A percentile compares a stretch with the other conserved stretches of the same genome.
phyloP scores from a whole-genome alignment of 2,888 invertebrate species.

The Pollenia angustigena region DNA sequence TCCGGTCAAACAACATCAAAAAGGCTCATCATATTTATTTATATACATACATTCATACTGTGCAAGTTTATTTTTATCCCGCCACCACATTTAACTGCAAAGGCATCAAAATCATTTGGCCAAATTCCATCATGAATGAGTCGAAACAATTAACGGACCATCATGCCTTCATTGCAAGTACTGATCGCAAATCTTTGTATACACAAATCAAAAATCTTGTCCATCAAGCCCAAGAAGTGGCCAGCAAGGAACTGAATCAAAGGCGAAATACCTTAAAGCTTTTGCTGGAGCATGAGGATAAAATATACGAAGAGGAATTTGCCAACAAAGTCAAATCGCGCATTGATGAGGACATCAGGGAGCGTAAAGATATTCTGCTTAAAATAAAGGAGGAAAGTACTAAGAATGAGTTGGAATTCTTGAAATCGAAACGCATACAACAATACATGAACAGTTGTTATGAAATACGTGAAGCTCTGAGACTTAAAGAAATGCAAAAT shows the following conservation, averaged over 20 bases:
- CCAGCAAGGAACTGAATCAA: slow-evolving; percentile 77
- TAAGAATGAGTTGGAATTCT: slow-evolving; percentile 76
- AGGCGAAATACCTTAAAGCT: slow-evolving; percentile 77
- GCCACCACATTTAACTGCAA: background rate
- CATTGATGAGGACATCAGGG: slow-evolving; percentile 79
- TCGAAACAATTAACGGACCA: slow-evolving; percentile 73
- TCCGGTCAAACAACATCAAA: slow-evolving; percentile 29
- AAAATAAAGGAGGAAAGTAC: slow-evolving; percentile 78
- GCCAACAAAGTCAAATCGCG: slow-evolving; percentile 79
- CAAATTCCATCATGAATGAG: slow-evolving; percentile 63
- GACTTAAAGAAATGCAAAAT: slow-evolving; percentile 77
- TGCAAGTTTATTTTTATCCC: slow-evolving; percentile 23
- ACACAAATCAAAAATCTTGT: slow-evolving; percentile 80
- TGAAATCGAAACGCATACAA: slow-evolving; percentile 79
- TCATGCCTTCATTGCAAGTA: slow-evolving; percentile 78
- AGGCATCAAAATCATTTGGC: slow-evolving; percentile 18
- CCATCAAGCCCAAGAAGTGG: slow-evolving; percentile 78
- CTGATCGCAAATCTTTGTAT: slow-evolving; percentile 80
- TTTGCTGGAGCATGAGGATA: slow-evolving; percentile 80
- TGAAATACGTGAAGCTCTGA: slow-evolving; percentile 80
- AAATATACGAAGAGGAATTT: slow-evolving; percentile 80
- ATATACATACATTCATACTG: background rate
- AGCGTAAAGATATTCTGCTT: slow-evolving; percentile 78
- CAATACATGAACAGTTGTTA: slow-evolving; percentile 81
- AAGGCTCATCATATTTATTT: slow-evolving; percentile 34